These are phyloP conservation scores for Lerema accius DNA, from an alignment of 1,140 invertebrate species.

Conservation along the genomic window DNA sequence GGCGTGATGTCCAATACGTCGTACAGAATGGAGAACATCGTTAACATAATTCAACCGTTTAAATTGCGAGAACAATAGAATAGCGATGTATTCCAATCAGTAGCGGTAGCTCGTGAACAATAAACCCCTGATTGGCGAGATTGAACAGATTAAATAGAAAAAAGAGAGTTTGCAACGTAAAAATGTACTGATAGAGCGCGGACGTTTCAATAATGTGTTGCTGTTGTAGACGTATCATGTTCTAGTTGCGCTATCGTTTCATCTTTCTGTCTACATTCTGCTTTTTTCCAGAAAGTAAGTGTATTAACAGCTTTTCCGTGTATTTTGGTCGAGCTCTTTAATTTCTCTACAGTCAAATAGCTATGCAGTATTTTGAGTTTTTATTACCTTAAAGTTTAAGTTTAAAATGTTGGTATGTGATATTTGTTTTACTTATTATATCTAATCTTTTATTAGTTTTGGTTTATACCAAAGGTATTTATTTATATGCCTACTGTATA, in stretches of 20 bases:
- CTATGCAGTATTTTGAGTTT: no score
- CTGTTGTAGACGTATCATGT: slow-evolving; percentile 1
- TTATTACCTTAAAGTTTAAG: no score
- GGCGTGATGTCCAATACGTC: slow-evolving; percentile 10
- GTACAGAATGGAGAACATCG: slow-evolving; percentile 10
- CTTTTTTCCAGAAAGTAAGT: background rate
- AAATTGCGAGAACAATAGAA: slow-evolving; percentile 35
- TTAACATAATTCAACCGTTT: slow-evolving; percentile 33
- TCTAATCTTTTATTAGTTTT: no score
- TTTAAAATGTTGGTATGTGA: no score
- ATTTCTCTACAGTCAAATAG: background rate
- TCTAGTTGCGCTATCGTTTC: background rate
- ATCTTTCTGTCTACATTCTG: background rate
- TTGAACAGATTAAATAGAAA: slow-evolving; percentile 32
- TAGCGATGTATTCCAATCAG: slow-evolving; percentile 33
- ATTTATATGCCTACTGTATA: no score
- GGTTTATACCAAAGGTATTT: no score
- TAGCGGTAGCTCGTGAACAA: slow-evolving; percentile 32
- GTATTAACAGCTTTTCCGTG: background rate
- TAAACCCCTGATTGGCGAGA: slow-evolving; percentile 34
- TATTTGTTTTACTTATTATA: no score
- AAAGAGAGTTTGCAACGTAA: slow-evolving; percentile 30
- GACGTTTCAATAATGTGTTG: slow-evolving; percentile 12
- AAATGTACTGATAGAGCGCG: slow-evolving; percentile 10
- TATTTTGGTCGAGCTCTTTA: background rate